These are phyloP conservation scores for Psococerastis gibbosa DNA, from an alignment of 2,888 invertebrate species.

Conservation along the genomic window DNA sequence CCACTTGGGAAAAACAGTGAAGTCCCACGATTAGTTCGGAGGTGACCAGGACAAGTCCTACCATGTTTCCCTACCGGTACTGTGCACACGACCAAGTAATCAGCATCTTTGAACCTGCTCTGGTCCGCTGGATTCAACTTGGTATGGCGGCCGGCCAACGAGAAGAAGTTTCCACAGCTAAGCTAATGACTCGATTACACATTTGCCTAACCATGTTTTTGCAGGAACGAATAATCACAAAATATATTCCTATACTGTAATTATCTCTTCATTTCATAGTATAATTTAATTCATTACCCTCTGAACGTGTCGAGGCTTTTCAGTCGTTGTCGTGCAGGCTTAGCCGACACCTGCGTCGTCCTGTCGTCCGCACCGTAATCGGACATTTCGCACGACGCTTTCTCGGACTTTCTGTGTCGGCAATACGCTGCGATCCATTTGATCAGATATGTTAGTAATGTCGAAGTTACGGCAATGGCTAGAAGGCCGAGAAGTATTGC, in stretches of 20 bases:
- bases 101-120: too few species aligned
- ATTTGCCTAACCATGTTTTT: background rate
- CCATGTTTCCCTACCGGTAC: too few species aligned
- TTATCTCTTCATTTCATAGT: too few species aligned
- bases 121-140: too few species aligned
- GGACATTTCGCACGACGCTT: conserved; percentile 1
- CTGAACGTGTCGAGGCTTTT: conserved; percentile 59
- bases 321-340: conserved; percentile 34
- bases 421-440: background rate
- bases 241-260: too few species aligned
- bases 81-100: too few species aligned
- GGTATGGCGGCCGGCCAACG: too few species aligned
- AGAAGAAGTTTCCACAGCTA: background rate
- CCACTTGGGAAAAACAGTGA: too few species aligned
- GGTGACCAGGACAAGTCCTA: too few species aligned
- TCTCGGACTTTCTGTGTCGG: background rate
- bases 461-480: conserved; percentile 12
- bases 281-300: too few species aligned
- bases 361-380: background rate
- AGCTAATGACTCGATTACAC: conserved; percentile 7
- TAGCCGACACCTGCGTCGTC: conserved; percentile 22
- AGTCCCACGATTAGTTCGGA: too few species aligned
- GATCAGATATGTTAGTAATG: conserved; percentile 8
- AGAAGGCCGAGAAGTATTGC: conserved; percentile 13
- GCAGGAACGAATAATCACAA: too few species aligned